phyloP scores from a whole-genome alignment of 2,113 vertebrate species.

The Mandrillus leucophaeus region DNA sequence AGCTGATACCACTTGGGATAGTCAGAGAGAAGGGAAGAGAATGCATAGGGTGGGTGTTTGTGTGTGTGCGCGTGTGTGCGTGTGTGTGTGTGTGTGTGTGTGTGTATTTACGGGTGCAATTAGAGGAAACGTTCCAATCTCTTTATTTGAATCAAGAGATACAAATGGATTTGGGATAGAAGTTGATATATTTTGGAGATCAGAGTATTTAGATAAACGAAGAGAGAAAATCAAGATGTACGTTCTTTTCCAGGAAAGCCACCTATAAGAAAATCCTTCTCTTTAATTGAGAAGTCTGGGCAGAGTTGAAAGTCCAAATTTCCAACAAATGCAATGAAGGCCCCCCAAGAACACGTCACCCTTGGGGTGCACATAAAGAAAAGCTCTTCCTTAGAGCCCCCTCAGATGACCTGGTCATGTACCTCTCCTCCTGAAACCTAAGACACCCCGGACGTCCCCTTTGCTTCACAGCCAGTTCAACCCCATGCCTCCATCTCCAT shows the following conservation, averaged over 20 bases:
- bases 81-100: background rate
- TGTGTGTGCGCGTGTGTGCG: accelerated
- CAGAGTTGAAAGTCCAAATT: background rate
- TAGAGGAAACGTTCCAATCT: background rate
- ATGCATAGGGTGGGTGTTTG: background rate
- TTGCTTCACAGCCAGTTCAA: background rate
- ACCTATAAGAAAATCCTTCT: background rate
- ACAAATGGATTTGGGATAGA: background rate
- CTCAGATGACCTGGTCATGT: background rate
- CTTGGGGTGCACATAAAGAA: background rate
- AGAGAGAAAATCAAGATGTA: background rate
- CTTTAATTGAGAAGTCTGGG: background rate
- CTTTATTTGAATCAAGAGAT: background rate
- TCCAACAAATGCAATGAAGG: background rate
- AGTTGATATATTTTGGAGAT: background rate
- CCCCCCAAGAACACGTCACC: background rate
- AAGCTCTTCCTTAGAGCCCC: background rate
- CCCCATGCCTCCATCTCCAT: background rate
- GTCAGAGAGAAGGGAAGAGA: background rate
- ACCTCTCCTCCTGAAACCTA: background rate
- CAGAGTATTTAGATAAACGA: background rate
- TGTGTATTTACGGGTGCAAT: accelerated
- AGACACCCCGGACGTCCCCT: background rate
- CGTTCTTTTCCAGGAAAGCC: background rate
- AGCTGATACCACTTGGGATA: background rate